phyloP scores from a whole-genome alignment of 2,888 invertebrate genomes.

The Patella ulyssiponensis region DNA sequence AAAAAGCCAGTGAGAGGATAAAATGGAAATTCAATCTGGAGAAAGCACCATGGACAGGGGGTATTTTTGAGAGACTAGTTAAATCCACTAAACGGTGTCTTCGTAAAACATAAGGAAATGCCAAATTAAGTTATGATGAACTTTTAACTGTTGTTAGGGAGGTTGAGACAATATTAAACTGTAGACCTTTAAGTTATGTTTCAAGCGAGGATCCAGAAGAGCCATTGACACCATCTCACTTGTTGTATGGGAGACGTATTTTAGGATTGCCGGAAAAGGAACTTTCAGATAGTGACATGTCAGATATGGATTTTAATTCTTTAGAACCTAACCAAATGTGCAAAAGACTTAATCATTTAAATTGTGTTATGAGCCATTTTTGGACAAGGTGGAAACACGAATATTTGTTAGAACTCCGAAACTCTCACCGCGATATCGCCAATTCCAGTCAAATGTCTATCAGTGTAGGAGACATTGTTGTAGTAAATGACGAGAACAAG shows the following conservation, averaged over 20 bases:
- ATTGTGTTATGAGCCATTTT: not conserved
- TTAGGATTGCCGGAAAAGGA: not conserved
- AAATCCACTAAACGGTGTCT: too few species aligned
- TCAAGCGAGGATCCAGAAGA: conserved; percentile 9
- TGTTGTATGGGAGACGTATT: not conserved
- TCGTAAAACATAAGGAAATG: not conserved
- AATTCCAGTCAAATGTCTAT: not conserved
- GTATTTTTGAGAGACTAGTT: too few species aligned
- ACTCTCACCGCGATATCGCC: not conserved
- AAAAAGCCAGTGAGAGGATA: not conserved
- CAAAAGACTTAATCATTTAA: not conserved
- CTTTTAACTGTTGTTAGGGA: conserved; percentile 16
- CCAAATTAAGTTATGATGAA: conserved; percentile 14
- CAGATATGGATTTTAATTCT: too few species aligned
- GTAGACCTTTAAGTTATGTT: conserved; percentile 9
- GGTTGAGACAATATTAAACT: conserved; percentile 11
- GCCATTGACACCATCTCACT: conserved; percentile 5
- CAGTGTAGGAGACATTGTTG: not conserved
- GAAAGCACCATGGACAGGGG: too few species aligned
- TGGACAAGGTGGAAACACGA: not conserved
- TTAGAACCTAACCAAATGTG: not conserved
- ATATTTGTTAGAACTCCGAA: not conserved
- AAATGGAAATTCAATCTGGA: conserved; percentile 12
- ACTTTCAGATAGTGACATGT: not conserved
- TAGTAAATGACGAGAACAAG: not conserved